Percentiles rank a stretch among this genome's conserved stretches.
These are phyloP conservation scores for Danaus plexippus DNA, from an alignment of 1,140 invertebrate genomes.

Conservation along the genomic window DNA sequence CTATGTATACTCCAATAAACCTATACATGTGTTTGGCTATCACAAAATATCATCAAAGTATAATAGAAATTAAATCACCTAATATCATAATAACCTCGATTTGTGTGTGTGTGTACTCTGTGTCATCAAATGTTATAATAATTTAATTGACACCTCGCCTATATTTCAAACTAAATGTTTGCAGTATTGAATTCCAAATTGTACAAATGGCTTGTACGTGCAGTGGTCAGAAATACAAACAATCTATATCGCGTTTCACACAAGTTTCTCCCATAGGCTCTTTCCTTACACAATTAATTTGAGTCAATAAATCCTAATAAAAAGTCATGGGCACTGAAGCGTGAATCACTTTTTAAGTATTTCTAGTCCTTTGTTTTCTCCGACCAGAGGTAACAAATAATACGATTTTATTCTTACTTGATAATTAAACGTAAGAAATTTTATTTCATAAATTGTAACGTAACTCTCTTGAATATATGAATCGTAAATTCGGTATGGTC, in stretches of 20 bases:
- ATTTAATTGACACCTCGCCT: no score
- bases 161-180: no score
- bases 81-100: no score
- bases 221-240: constrained; percentile 1
- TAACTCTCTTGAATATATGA: constrained; percentile 25
- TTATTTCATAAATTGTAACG: constrained; percentile 20
- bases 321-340: constrained; percentile 57
- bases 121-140: constrained; percentile 8
- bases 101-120: neutral
- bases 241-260: constrained; percentile 59
- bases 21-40: constrained; percentile 4
- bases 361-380: constrained; percentile 49
- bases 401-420: constrained; percentile 26
- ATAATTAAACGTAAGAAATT: constrained; percentile 24
- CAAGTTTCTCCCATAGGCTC: constrained; percentile 53
- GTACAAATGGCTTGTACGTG: no score
- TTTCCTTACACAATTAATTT: constrained; percentile 68
- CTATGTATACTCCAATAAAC: constrained; percentile 3
- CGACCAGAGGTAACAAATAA: no score
- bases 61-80: no score
- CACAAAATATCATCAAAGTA: constrained; percentile 6
- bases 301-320: constrained; percentile 68
- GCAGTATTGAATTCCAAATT: no score
- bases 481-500: constrained; percentile 30
- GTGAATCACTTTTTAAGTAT: constrained; percentile 49